Evolutionary conservation across 2,113 vertebrate species (phyloP).

Genomic region (Rhinolophus sinicus): DNA sequence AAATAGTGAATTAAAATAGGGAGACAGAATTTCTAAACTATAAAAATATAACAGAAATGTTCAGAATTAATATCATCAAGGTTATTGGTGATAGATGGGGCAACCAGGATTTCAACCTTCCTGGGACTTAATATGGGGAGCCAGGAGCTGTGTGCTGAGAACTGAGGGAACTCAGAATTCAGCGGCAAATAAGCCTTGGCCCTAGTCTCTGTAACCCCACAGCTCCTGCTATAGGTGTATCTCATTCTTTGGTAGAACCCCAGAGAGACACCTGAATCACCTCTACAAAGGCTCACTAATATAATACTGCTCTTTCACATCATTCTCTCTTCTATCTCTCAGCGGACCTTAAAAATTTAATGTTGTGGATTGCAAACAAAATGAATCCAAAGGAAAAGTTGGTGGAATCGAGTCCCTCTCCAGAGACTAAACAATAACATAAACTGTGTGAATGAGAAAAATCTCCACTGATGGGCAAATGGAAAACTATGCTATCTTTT

Average conservation of each 20-base stretch:
- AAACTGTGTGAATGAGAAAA: background rate
- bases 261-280: background rate
- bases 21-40: background rate
- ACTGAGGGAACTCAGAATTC: background rate
- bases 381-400: constrained; percentile 33
- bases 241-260: background rate
- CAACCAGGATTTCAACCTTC: background rate
- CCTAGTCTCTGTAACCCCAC: background rate
- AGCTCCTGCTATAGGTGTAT: background rate
- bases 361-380: constrained; percentile 2
- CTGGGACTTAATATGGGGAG: background rate
- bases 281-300: background rate
- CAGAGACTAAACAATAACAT: constrained; percentile 32
- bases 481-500: background rate
- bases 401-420: background rate
- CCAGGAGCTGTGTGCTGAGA: background rate
- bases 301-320: background rate
- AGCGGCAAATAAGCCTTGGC: background rate
- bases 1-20: constrained; percentile 21
- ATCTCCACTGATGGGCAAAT: background rate
- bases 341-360: constrained; percentile 21
- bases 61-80: background rate
- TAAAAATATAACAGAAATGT: background rate
- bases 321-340: background rate
- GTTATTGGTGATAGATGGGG: background rate